Conservation (phyloP, 2,797 vertebrate species). For the Anguilla obscura region DNA sequence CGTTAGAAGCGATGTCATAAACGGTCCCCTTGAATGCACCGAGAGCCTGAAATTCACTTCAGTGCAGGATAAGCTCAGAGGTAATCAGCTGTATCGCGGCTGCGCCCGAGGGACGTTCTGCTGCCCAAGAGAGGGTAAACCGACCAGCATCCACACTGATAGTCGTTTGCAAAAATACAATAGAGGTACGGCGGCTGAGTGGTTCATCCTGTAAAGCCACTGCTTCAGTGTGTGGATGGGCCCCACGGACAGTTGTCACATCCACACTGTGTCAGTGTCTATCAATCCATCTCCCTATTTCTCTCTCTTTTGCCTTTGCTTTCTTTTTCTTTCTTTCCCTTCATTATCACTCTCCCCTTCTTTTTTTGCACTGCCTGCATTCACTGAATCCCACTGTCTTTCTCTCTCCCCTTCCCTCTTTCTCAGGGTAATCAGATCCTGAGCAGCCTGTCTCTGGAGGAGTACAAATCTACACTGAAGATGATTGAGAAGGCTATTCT, state of each 20-base stretch:
- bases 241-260: background rate
- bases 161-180: background rate
- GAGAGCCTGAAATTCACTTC: background rate
- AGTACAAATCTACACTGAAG: constrained; percentile 90
- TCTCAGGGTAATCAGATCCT: constrained; percentile 94
- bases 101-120: background rate
- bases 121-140: background rate
- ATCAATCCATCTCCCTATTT: background rate
- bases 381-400: background rate
- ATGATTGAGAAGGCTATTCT: constrained; percentile 96
- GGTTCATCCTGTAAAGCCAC: background rate
- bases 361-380: background rate
- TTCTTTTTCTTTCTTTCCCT: background rate
- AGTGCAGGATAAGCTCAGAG: background rate
- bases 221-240: background rate
- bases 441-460: constrained; percentile 87
- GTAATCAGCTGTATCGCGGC: background rate
- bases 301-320: constrained; percentile 21
- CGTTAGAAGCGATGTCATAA: background rate
- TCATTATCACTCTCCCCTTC: background rate
- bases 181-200: background rate
- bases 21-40: background rate
- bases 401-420: constrained; percentile 17
- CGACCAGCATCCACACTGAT: background rate
- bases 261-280: background rate